Base-by-base conservation (phyloP, 2,797 vertebrate genomes). In the Erpetoichthys calabaricus region DNA sequence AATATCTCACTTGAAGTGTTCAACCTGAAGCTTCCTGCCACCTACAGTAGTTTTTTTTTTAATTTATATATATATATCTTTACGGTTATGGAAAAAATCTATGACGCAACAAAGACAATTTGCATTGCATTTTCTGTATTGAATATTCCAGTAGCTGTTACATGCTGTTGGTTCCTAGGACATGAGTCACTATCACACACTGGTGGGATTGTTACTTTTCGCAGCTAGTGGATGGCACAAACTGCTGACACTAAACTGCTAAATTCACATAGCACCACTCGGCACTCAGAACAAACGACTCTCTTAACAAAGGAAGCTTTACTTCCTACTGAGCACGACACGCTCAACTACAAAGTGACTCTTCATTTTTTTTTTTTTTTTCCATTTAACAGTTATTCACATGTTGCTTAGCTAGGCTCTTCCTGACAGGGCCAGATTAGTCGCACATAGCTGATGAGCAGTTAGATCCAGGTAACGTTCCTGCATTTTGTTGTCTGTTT, bases 121-220 rank as follows among this genome's bases (percentile, higher is more conserved):
- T 67, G 56, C 56, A 53, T 52, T 67, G 65, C 54, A 8, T 56
- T 47, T 51, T 6, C 55, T 50, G 43, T 57, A 60, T 62, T 25
- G 8, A 1, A 43, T n/a, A 50, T 55, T 55, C 64, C 52, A n/a
- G 49, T 51, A 45, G 42, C 47, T 54, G 7, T 49, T 57, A 60
- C 49, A 45, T 45, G 44, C n/a, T 45, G 42, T 46, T 44, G 7
- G 3, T 51, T 58, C 53, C 45, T 63, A 7, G 42, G 46, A 54
- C 57, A 6, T 64, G 66, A 66, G 60, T 64, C 63, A 63, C 60
- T 63, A 51, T 59, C 58, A 42, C 8, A 5, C 62, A 51, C 45
- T 60, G 42, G 25, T 42, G 50, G 44, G 7, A 43, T 56, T 46
- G 61, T 56, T 68, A 57, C 45, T 67, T 62, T 67, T 55, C 60